Conservation (phyloP, 2,888 invertebrate genomes). For the Himalopsyche tibetana region DNA sequence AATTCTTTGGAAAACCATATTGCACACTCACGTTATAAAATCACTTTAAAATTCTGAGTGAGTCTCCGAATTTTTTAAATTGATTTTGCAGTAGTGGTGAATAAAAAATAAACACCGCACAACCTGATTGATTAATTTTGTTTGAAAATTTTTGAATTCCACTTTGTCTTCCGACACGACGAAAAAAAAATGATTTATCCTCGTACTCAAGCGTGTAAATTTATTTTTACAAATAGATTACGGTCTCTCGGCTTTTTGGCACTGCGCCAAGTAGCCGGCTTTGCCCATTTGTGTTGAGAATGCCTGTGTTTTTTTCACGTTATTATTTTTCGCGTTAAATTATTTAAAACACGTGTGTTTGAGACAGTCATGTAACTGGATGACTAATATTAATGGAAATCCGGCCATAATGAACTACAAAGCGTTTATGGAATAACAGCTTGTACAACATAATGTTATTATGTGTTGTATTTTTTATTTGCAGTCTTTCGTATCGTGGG, state of each 20-base stretch:
- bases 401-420: constrained; percentile 29
- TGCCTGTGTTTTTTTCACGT: constrained; percentile 20
- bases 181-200: constrained; percentile 28
- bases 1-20: not conserved
- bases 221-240: constrained; percentile 34
- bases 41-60: not conserved
- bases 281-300: constrained; percentile 34
- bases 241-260: constrained; percentile 17
- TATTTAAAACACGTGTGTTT: constrained; percentile 26
- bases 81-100: not conserved
- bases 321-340: constrained; percentile 34
- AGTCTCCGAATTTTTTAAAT: not conserved
- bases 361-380: constrained; percentile 29
- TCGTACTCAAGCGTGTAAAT: constrained; percentile 20
- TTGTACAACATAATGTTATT: constrained; percentile 1
- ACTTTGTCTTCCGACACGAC: constrained; percentile 21
- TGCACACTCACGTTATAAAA: not conserved
- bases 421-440: constrained; percentile 34
- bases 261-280: constrained; percentile 1
- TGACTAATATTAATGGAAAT: constrained; percentile 30
- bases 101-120: not conserved
- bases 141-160: constrained; percentile 30
- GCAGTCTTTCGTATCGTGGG: not conserved
- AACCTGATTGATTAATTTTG: constrained; percentile 29
- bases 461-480: constrained; percentile 20